Conservation (phyloP, 2,888 invertebrate species). For the Dusona sp. region DNA sequence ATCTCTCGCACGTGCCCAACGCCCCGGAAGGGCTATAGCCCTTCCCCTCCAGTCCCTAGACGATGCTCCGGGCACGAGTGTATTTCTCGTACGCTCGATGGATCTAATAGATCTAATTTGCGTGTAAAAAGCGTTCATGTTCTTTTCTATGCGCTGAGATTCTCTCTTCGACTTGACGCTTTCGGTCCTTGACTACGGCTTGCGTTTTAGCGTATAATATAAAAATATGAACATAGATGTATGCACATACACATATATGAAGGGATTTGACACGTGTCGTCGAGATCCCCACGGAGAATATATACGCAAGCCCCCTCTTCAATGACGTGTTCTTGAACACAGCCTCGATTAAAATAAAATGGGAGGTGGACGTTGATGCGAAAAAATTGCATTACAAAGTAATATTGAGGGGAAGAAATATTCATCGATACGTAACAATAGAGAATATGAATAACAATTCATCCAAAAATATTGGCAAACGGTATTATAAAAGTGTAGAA, state of each 20-base stretch:
- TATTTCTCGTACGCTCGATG: constrained; percentile 79
- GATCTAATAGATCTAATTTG: constrained; percentile 83
- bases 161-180: constrained; percentile 56
- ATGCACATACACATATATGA: background rate
- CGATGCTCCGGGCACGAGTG: constrained; percentile 71
- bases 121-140: constrained; percentile 79
- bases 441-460: background rate
- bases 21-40: constrained; percentile 73
- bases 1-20: constrained; percentile 80
- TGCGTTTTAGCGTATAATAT: constrained; percentile 25
- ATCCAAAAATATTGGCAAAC: background rate
- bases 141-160: constrained; percentile 60
- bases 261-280: constrained; percentile 52
- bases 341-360: constrained; percentile 44
- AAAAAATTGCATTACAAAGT: background rate
- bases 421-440: background rate
- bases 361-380: background rate
- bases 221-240: constrained; percentile 2
- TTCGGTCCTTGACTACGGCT: constrained; percentile 58
- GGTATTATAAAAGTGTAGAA: background rate
- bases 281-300: constrained; percentile 37
- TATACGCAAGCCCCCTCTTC: constrained; percentile 19
- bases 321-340: constrained; percentile 31
- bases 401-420: background rate
- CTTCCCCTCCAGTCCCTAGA: constrained; percentile 57